phyloP scores from a whole-genome alignment of 1,140 invertebrate genomes.

The Drosophila kikkawai region DNA sequence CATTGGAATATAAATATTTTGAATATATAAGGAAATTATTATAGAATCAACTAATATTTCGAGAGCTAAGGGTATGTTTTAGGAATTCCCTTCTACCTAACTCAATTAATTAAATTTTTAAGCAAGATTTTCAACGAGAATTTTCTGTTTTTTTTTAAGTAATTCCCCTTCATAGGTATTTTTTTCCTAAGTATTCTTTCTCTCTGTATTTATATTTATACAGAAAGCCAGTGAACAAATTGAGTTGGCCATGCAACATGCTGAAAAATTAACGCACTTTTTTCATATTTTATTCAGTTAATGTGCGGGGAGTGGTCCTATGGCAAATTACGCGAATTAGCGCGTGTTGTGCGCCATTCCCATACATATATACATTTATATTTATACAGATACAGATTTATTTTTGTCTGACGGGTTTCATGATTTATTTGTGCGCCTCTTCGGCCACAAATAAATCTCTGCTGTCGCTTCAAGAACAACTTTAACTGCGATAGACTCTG shows the following conservation, averaged over 20 bases:
- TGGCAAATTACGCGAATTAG: slow-evolving; percentile 45
- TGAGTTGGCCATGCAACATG: slow-evolving; percentile 54
- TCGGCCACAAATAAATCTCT: slow-evolving; percentile 10
- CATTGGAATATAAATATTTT: background rate
- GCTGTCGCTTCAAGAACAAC: slow-evolving; percentile 3
- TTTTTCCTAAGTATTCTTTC: background rate
- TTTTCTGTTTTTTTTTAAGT: background rate
- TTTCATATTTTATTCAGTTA: slow-evolving; percentile 49
- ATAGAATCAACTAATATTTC: too few relatives aligned
- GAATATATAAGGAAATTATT: background rate
- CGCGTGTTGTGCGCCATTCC: slow-evolving; percentile 4
- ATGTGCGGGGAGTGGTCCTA: slow-evolving; percentile 28
- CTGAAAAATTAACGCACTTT: slow-evolving; percentile 77
- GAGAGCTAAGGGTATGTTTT: background rate
- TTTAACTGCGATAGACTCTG: slow-evolving; percentile 20
- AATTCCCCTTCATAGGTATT: background rate
- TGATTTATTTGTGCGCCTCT: slow-evolving; percentile 28
- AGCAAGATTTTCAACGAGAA: background rate
- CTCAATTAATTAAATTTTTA: background rate
- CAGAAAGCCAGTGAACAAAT: slow-evolving; percentile 21
- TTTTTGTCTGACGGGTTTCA: slow-evolving; percentile 4
- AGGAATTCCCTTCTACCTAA: background rate
- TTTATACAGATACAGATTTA: slow-evolving; percentile 17
- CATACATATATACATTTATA: background rate
- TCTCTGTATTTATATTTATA: slow-evolving; percentile 13